Evolutionary conservation across 2,113 vertebrate genomes (phyloP), one percentile per base, ranked within the genome.

Genomic region (Passer domesticus): DNA sequence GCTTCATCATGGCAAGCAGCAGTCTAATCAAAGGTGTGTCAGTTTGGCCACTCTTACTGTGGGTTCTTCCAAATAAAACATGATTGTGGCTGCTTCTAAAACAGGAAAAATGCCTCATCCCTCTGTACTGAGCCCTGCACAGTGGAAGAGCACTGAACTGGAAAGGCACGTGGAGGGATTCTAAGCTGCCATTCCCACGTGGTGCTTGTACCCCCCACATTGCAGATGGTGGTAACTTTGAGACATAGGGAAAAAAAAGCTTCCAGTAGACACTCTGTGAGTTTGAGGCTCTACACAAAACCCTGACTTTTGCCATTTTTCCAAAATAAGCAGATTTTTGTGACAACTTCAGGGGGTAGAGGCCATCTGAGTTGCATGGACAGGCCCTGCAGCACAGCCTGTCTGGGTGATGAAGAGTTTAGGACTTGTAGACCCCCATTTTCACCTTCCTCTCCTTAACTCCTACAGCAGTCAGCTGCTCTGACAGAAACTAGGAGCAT

Each of bases 21-120:
- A 59, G 30, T 59, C 66, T 78, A 82, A 67, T 22, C 79, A 74
- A 94, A 92, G n/a, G 55, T 80, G 41, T 80, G 66, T 82, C 66
- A 75, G 11, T 53, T 60, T 92, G 69, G 30, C 52, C 52, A 27
- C 47, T 35, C 50, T 89, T 81, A 78, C 30, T 24, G 19, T 30
- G 13, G 16, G 7, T 35, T 92, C 60, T 91, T 82, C 84, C 74
- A 89, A 89, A 67, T 63, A 25, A 95, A 91, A 84, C 56, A 75
- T 0, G 0, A 59, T 13, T 30, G 21, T 75, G 74, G 49, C 66
- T 83, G 56, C 43, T 78, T 64, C 69, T 74, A 82, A 41, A 91
- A 60, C 21, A 74, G 43, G 30, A 91, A 58, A 87, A 83, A 53
- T 20, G 27, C 15, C 28, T 86, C 28, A 49, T 62, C 19, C 19